Evolutionary conservation across 1,140 invertebrate genomes (phyloP).

Genomic region (Pseudomyrmex cubaensis): DNA sequence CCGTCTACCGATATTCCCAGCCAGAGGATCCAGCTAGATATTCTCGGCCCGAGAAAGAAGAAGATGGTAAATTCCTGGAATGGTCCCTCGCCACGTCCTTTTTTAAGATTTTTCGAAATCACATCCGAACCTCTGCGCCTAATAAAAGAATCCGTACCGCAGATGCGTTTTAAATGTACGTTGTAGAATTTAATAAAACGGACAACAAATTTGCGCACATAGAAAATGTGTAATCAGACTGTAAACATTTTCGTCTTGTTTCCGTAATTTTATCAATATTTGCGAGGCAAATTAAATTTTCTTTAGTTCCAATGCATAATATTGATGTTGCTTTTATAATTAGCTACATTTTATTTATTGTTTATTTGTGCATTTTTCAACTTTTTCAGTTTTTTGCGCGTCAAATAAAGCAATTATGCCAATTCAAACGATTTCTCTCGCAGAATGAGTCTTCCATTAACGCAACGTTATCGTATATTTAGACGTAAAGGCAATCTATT

Average conservation of each 20-base stretch:
- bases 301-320: too few species aligned
- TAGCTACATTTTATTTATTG: not conserved
- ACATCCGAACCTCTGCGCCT: conserved; percentile 45
- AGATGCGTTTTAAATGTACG: not conserved
- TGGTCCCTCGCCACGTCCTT: conserved; percentile 36
- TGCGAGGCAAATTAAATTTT: too few species aligned
- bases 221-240: not conserved
- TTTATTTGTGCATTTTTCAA: not conserved
- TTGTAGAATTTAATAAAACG: not conserved
- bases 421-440: not conserved
- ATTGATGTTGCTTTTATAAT: too few species aligned
- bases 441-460: conserved; percentile 10
- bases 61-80: conserved; percentile 65
- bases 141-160: conserved; percentile 14
- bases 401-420: conserved; percentile 30
- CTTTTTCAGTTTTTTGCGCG: too few species aligned
- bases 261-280: too few species aligned
- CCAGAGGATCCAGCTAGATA: conserved; percentile 55
- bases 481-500: conserved; percentile 21
- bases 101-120: conserved; percentile 64
- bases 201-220: not conserved
- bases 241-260: too few species aligned
- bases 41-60: conserved; percentile 54
- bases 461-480: conserved; percentile 15
- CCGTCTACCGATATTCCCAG: conserved; percentile 60